A percentile compares a stretch with the other conserved stretches of the same genome.
phyloP scores from a whole-genome alignment of 2,113 vertebrate species.

The Engystomops pustulosus region DNA sequence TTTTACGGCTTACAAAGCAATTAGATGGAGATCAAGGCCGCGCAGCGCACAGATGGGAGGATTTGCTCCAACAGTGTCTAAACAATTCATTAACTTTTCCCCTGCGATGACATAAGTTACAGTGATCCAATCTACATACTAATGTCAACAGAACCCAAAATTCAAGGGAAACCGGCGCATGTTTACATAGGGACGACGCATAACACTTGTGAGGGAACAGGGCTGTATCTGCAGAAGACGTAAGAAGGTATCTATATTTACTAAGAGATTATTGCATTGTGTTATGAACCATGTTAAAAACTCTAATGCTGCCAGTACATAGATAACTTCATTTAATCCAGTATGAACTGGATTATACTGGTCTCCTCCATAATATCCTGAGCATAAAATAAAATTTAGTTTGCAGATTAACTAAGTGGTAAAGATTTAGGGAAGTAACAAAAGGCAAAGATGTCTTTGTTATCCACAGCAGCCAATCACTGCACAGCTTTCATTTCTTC shows the following conservation, averaged over 20 bases:
- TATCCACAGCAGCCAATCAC: no score
- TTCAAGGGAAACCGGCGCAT: neutral
- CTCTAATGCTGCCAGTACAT: neutral
- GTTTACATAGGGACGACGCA: neutral
- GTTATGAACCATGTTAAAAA: neutral
- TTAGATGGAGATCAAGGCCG: conserved; percentile 10
- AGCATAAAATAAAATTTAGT: no score
- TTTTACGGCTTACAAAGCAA: conserved; percentile 34
- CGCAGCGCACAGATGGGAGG: neutral
- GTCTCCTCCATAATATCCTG: no score
- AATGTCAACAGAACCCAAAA: neutral
- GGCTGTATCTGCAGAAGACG: neutral
- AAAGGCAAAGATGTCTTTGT: no score
- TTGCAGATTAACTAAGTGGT: no score
- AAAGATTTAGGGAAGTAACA: no score
- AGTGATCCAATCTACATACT: neutral
- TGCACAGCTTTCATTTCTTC: no score
- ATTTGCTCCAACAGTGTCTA: neutral
- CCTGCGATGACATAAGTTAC: neutral
- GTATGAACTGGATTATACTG: neutral
- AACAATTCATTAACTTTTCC: neutral
- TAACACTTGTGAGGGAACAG: neutral
- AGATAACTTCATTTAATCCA: neutral
- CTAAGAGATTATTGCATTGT: neutral
- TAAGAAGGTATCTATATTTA: conserved; percentile 1